These are phyloP conservation scores for Herminia tarsipennalis DNA, from an alignment of 2,888 invertebrate genomes.

Conservation along the genomic window DNA sequence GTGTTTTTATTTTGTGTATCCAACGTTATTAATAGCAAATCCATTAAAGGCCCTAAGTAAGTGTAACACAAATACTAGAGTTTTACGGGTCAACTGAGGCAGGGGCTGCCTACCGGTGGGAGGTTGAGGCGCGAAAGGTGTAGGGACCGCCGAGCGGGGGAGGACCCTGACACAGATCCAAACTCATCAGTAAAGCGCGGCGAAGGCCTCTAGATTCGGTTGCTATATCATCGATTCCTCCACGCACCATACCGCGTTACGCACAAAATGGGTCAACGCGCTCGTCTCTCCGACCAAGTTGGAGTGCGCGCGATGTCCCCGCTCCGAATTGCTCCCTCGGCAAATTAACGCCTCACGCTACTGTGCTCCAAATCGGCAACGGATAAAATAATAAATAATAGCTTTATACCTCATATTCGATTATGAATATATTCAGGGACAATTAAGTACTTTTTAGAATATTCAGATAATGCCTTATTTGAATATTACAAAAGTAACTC, in stretches of 20 bases:
- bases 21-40: conserved; percentile 57
- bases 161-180: conserved; percentile 84
- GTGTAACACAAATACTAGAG: conserved; percentile 74
- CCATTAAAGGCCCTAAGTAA: conserved; percentile 67
- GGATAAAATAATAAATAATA: conserved; percentile 52
- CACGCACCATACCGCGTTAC: conserved; percentile 69
- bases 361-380: conserved; percentile 58
- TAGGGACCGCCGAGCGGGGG: conserved; percentile 71
- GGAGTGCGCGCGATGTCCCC: conserved; percentile 73
- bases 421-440: conserved; percentile 7
- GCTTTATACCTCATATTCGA: conserved; percentile 27
- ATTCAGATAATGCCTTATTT: no score
- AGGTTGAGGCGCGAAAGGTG: conserved; percentile 65
- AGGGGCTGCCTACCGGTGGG: conserved; percentile 64
- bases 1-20: background rate
- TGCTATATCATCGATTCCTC: conserved; percentile 81
- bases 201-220: conserved; percentile 79
- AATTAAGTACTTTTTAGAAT: no score
- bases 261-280: conserved; percentile 81
- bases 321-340: conserved; percentile 75
- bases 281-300: conserved; percentile 61
- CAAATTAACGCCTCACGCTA: conserved; percentile 71
- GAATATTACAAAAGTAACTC: no score
- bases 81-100: conserved; percentile 77
- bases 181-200: conserved; percentile 76